A percentile compares a stretch with the other conserved stretches of the same genome.
Evolutionary conservation across 2,797 vertebrate species (phyloP).

Genomic region (Mareca penelope): DNA sequence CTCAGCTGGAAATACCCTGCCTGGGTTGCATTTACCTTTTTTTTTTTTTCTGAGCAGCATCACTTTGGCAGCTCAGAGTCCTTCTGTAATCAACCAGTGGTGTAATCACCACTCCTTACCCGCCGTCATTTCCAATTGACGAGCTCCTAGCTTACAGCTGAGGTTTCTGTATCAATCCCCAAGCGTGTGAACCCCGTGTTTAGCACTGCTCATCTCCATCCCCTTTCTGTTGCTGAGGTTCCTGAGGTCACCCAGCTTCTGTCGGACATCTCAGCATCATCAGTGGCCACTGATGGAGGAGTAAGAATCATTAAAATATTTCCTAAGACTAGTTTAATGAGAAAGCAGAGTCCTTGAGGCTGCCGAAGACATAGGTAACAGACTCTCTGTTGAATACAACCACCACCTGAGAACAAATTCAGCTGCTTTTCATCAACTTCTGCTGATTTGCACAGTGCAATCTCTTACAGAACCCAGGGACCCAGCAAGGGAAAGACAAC

Average conservation of each 20-base stretch:
- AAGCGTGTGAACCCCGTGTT: not conserved
- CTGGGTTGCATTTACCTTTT: not conserved
- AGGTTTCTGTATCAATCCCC: not conserved
- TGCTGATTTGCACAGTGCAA: accelerated
- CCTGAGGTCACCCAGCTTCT: not conserved
- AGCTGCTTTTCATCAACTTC: not conserved
- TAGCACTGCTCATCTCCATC: not conserved
- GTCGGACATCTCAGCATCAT: not conserved
- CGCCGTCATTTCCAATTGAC: not conserved
- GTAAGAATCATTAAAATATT: not conserved
- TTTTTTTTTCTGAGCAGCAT: not conserved
- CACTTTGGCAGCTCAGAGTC: not conserved
- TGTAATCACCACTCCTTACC: not conserved
- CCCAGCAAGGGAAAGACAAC: not conserved
- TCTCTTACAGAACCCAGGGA: not conserved
- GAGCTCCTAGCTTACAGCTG: not conserved
- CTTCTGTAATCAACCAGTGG: not conserved
- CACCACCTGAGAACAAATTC: not conserved
- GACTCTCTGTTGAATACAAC: not conserved
- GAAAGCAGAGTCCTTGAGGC: not conserved
- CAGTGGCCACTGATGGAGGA: not conserved
- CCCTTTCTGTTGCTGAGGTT: not conserved
- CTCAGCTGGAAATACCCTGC: not conserved
- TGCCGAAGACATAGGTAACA: not conserved
- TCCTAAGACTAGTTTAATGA: not conserved